Percentiles rank a stretch among this genome's conserved stretches.
These are phyloP conservation scores for Zaprionus obscuricornis DNA, from an alignment of 2,888 invertebrate genomes.

Conservation along the genomic window DNA sequence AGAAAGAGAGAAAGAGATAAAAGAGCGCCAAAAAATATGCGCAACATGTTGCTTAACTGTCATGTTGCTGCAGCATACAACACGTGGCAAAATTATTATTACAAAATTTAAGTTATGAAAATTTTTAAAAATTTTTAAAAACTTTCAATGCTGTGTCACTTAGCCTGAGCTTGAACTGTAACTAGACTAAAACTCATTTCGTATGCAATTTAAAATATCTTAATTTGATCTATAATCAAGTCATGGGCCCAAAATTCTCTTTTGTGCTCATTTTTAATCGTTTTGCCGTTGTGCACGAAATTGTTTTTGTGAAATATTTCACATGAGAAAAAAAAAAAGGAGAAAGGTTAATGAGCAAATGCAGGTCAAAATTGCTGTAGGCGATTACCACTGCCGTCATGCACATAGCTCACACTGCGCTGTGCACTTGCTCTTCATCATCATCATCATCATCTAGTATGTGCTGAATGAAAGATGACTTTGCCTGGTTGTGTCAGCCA, in stretches of 20 bases:
- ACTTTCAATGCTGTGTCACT: too few species aligned
- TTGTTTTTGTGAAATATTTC: too few species aligned
- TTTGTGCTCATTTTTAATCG: too few species aligned
- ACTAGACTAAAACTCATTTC: too few species aligned
- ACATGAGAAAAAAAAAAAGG: too few species aligned
- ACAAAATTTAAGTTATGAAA: conserved; percentile 22
- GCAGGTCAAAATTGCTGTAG: conserved; percentile 32
- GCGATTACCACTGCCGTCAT: conserved; percentile 5
- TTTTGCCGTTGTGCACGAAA: conserved; percentile 12
- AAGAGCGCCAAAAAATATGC: background rate
- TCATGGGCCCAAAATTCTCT: too few species aligned
- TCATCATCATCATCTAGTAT: background rate
- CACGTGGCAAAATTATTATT: conserved; percentile 10
- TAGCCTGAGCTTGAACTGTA: too few species aligned
- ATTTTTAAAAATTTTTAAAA: too few species aligned
- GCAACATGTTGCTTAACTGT: background rate
- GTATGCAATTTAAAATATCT: too few species aligned
- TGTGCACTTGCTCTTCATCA: background rate
- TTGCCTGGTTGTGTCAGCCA: conserved; percentile 29
- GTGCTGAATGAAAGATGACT: conserved; percentile 13
- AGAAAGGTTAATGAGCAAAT: conserved; percentile 39
- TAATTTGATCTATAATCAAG: too few species aligned
- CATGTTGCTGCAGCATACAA: conserved; percentile 31
- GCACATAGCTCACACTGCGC: background rate
- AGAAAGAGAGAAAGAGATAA: too few species aligned